These are phyloP conservation scores for Crotalus helleri DNA, from an alignment of 2,113 vertebrate genomes.

Conservation along the genomic window DNA sequence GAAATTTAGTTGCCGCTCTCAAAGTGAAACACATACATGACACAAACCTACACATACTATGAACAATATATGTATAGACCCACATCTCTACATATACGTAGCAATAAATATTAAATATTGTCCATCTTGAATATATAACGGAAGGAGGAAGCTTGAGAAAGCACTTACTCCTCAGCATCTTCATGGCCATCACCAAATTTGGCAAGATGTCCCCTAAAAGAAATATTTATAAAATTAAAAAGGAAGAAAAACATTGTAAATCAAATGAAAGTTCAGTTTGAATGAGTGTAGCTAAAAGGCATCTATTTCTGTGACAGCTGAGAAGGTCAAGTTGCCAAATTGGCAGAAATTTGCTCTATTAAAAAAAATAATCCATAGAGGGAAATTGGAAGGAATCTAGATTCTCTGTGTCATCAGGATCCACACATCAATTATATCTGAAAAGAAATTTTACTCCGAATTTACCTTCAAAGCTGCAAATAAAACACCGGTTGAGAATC, in stretches of 20 bases:
- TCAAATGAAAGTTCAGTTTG: neutral
- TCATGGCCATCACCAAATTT: conserved; percentile 80
- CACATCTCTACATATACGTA: no score
- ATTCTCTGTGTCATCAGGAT: neutral
- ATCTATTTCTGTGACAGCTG: no score
- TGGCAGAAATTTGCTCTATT: neutral
- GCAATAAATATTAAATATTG: no score
- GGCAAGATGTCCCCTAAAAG: conserved; percentile 77
- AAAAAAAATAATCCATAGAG: neutral
- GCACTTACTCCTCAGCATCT: conserved; percentile 82
- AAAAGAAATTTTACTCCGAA: neutral
- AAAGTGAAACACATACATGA: no score
- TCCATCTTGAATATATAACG: no score
- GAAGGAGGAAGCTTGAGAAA: neutral
- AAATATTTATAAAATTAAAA: conserved; percentile 48
- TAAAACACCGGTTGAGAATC: neutral
- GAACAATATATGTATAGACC: no score
- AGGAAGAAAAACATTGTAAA: neutral
- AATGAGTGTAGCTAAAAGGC: neutral
- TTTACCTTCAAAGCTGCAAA: neutral
- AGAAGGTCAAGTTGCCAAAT: neutral
- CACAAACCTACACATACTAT: no score
- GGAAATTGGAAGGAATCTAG: neutral
- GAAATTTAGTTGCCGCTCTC: no score
- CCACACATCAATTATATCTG: no score